These are phyloP conservation scores for Anseranas semipalmata DNA, from an alignment of 2,113 vertebrate genomes.

Conservation along the genomic window DNA sequence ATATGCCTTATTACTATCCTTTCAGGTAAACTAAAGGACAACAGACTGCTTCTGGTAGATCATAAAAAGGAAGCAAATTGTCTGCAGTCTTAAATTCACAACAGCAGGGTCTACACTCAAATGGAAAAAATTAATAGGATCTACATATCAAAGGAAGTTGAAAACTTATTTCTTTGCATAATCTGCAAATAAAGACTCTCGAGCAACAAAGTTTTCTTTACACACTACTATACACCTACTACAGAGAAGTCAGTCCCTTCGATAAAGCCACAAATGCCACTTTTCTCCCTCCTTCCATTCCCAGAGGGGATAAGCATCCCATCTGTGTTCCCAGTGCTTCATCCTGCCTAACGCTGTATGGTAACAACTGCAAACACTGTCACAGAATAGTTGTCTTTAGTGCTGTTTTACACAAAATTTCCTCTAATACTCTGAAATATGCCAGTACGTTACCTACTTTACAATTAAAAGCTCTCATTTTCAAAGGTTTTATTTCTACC, in stretches of 20 bases:
- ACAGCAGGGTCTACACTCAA: neutral
- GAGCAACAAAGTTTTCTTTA: neutral
- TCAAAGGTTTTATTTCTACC: neutral
- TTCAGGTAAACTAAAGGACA: neutral
- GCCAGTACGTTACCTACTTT: neutral
- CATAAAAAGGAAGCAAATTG: neutral
- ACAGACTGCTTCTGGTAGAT: neutral
- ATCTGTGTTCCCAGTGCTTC: neutral
- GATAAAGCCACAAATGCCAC: neutral
- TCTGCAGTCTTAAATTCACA: neutral
- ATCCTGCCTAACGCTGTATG: neutral
- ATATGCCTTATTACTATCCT: neutral
- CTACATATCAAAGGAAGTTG: neutral
- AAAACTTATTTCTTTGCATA: neutral
- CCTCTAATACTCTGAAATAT: neutral
- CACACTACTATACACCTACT: neutral
- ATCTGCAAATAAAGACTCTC: neutral
- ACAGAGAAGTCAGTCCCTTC: neutral
- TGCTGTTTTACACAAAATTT: neutral
- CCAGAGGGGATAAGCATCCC: neutral
- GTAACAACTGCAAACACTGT: neutral
- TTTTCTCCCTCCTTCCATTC: neutral
- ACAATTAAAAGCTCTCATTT: neutral
- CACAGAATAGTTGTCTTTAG: neutral
- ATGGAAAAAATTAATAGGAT: neutral